Base-by-base conservation (phyloP, 1,140 invertebrate genomes). In the Pseudomyrmex concolor region DNA sequence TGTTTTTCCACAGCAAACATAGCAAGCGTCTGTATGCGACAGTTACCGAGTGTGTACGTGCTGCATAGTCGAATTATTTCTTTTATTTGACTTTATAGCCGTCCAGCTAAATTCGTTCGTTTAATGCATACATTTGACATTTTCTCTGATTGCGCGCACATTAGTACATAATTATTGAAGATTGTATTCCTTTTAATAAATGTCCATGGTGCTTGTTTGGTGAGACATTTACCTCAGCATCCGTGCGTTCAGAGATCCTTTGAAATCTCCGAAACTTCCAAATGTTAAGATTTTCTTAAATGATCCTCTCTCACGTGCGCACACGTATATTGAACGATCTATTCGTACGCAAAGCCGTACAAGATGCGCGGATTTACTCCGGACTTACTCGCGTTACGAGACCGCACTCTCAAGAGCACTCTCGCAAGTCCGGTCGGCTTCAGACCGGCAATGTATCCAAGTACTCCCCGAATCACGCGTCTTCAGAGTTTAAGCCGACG, bases 261-360 rank as follows among this genome's bases (percentile, higher is more conserved):
- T 34, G 22, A 10, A 70, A 80, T 50, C 43, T 22, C 50, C 9
- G 1, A 5, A 13, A 12, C 45, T 70, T 12, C 12, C 25, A n/a
- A n/a, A 68, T n/a, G 50, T 55, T 9, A 17, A 50, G 43, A 80
- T 78, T 59, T 48, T 12, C n/a, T 15, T 48, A 70, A 70, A 71
- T 55, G 60, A 34, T 17, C 19, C 60, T 9, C 25, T 0, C 9
- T 17, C 50, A 22, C 74, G 17, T 43, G 13, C n/a, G 19, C 34
- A 34, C 54, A 59, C 59, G 76, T 43, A 34, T 5, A 51, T 10
- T n/a, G 15, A 34, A 34, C 54, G 66, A 25, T 70, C 45, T 25
- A 80, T 80, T 80, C 43, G 76, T 25, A 70, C 76, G 66, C 66
- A 80, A 71, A 80, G 64, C 66, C 66, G 22, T 59, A 55, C 76